Base-by-base conservation (phyloP, 2,797 vertebrate species). In the Poeciliopsis gracilis region DNA sequence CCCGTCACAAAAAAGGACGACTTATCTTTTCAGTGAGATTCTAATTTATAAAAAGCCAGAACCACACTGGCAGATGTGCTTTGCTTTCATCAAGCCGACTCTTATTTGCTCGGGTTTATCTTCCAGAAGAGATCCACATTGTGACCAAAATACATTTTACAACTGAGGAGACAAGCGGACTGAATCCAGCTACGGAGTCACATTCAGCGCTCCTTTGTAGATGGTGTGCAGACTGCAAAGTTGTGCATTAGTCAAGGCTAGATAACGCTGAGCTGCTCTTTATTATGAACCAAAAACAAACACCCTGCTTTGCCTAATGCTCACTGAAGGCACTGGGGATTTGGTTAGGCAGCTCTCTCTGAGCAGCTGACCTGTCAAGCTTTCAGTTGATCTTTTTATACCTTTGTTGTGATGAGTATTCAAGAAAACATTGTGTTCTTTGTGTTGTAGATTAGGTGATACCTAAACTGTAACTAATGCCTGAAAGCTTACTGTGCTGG, bases 1-100 rank as follows among this genome's bases (percentile, higher is more conserved):
- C 84, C 89, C 41, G 1, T 49, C 78, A 84, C 86, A 86, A 91
- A 46, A 91, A 91, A 87, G 76, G 82, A 71, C 2, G 88, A 92
- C 90, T 94, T 93, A 95, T 95, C 93, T 94, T 90, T 94, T 94
- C 89, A 92, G 87, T 87, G 84, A 91, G 90, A 93, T 94, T 91
- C 90, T 86, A 93, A 88, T 92, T 91, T 90, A 86, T 94, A 90
- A 92, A 51, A 94, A 94, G 87, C 88, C 89, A 90, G 86, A 94
- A 91, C 88, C 89, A 92, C 85, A 43, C 87, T 92, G 90, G 83
- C 88, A 93, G 91, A 94, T 94, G 90, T 78, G 84, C 85, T 90
- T 84, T 82, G 82, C 89, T 94, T 94, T 95, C 92, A 92, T 94
- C 89, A 92, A 86, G 85, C 89, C 83, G 84, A 88, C 88, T 91